Conservation (phyloP, 1,140 invertebrate genomes). For the Meteorus sp. region DNA sequence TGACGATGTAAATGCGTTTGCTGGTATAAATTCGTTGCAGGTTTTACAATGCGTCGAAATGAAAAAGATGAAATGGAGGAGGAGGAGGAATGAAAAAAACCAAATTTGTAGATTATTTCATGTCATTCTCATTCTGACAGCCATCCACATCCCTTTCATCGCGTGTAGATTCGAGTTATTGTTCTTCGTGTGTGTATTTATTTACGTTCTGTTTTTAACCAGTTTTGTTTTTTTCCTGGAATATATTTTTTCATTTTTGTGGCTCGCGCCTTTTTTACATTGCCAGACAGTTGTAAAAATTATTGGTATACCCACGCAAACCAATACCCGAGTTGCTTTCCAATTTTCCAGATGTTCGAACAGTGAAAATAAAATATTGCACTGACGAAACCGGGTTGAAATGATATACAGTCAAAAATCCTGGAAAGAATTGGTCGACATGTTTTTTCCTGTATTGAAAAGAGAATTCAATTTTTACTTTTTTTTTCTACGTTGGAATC, state of each 20-base stretch:
- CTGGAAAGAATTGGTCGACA: slow-evolving; percentile 15
- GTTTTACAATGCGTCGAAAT: no score
- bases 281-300: slow-evolving; percentile 31
- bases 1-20: no score
- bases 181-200: no score
- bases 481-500: background rate
- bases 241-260: background rate
- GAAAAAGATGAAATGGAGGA: no score
- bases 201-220: no score
- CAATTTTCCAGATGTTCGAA: slow-evolving; percentile 33
- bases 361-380: slow-evolving; percentile 28
- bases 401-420: slow-evolving; percentile 23
- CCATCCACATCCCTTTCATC: no score
- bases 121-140: no score
- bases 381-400: slow-evolving; percentile 28
- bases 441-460: slow-evolving; percentile 8
- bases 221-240: background rate
- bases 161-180: no score
- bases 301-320: slow-evolving; percentile 28
- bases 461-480: background rate
- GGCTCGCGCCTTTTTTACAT: background rate
- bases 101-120: no score
- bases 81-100: no score
- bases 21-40: no score
- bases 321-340: slow-evolving; percentile 28